phyloP scores from a whole-genome alignment of 2,113 vertebrate species.

The Dinomys branickii region DNA sequence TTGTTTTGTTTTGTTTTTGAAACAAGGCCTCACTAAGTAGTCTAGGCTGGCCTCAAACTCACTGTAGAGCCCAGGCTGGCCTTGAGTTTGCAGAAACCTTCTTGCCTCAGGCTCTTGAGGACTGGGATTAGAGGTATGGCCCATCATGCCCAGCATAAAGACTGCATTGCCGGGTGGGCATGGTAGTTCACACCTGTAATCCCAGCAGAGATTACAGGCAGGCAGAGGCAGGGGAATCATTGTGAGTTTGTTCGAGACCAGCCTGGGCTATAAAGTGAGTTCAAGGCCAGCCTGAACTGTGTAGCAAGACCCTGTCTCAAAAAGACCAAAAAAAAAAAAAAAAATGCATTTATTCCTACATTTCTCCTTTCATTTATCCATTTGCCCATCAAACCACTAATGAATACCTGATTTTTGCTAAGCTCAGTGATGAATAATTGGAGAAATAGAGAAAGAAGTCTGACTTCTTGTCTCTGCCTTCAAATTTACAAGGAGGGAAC shows the following conservation, averaged over 20 bases:
- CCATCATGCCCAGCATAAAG: not conserved
- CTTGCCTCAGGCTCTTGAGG: not conserved
- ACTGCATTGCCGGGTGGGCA: no score
- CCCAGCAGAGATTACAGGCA: no score
- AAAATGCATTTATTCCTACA: not conserved
- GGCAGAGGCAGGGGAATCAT: no score
- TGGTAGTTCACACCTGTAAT: no score
- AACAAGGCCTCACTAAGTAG: not conserved
- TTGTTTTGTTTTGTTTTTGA: not conserved
- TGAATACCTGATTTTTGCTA: not conserved
- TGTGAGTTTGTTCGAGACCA: no score
- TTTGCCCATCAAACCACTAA: constrained; percentile 5
- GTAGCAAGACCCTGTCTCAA: no score
- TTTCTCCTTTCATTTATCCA: constrained; percentile 30
- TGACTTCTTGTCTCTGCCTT: not conserved
- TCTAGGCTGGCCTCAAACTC: not conserved
- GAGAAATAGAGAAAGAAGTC: constrained; percentile 13
- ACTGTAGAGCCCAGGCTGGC: not conserved
- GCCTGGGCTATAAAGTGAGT: no score
- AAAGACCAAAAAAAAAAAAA: no score
- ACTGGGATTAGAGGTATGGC: not conserved
- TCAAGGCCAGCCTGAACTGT: no score
- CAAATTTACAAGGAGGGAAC: not conserved
- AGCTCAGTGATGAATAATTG: not conserved
- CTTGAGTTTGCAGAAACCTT: not conserved